These are phyloP conservation scores for Proisotoma minuta DNA, from an alignment of 2,888 invertebrate genomes.

Conservation along the genomic window DNA sequence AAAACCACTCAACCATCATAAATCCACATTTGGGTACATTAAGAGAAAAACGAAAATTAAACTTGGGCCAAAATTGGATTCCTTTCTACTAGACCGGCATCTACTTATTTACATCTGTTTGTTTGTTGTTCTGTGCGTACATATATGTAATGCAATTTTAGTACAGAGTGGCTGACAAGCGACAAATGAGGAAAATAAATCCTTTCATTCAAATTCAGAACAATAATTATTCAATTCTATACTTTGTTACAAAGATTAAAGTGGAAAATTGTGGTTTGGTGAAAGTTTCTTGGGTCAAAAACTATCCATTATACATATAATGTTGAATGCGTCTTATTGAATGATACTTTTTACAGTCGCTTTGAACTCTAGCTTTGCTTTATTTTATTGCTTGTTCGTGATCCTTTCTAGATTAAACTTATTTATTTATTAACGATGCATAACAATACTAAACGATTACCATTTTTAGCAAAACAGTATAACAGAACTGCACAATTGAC, in stretches of 20 bases:
- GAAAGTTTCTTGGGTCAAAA: no score
- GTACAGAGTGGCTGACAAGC: slow-evolving; percentile 1
- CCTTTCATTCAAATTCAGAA: not conserved
- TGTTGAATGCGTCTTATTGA: no score
- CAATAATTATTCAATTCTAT: not conserved
- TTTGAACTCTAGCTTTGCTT: not conserved
- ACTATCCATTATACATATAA: no score
- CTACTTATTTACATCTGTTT: not conserved
- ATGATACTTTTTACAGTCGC: no score
- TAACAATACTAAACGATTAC: not conserved
- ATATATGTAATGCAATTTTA: no score
- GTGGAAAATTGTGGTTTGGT: no score
- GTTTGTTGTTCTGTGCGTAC: no score
- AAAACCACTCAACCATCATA: slow-evolving; percentile 15
- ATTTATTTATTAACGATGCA: slow-evolving; percentile 4
- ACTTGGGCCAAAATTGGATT: slow-evolving; percentile 3
- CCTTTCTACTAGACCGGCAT: not conserved
- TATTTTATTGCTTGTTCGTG: slow-evolving; percentile 24
- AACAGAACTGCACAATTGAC: slow-evolving; percentile 4
- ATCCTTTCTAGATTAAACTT: slow-evolving; percentile 19
- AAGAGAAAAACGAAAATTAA: slow-evolving; percentile 8
- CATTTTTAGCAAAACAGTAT: not conserved
- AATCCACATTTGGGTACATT: slow-evolving; percentile 27
- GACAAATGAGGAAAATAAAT: not conserved
- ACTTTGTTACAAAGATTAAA: no score